These are phyloP conservation scores for Nesometra sesokonis DNA, from an alignment of 35 echinoderm and acorn worm species.

Conservation along the genomic window DNA sequence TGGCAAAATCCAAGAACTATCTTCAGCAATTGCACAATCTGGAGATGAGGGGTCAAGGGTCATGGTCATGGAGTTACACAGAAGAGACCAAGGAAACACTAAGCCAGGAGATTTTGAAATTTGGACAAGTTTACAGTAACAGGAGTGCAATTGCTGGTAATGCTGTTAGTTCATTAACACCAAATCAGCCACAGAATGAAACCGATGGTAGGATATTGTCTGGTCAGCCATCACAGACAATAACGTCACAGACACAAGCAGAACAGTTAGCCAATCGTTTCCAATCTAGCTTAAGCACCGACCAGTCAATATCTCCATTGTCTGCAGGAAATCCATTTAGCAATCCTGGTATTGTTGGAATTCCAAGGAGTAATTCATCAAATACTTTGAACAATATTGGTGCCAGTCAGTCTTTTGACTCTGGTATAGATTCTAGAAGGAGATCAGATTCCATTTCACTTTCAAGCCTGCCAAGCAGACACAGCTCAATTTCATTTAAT, in stretches of 20 bases:
- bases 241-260: not conserved
- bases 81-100: not conserved
- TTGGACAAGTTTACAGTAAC: not conserved
- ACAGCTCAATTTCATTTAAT: not conserved
- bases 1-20: not conserved
- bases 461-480: not conserved
- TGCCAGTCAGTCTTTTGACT: not conserved
- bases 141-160: not conserved
- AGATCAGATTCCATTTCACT: not conserved
- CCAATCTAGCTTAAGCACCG: not conserved
- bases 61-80: not conserved
- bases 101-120: not conserved
- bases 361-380: not conserved
- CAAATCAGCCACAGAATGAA: not conserved
- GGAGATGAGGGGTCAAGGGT: not conserved
- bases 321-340: not conserved
- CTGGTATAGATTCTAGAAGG: not conserved
- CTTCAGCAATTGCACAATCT: not conserved
- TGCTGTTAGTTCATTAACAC: not conserved
- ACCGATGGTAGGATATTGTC: not conserved
- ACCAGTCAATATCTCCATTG: not conserved
- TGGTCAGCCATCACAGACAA: not conserved
- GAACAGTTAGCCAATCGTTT: not conserved
- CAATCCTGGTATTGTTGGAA: not conserved
- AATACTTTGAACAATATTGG: not conserved